Evolutionary conservation across 2,113 vertebrate genomes (phyloP).

Genomic region (Alouatta palliata): DNA sequence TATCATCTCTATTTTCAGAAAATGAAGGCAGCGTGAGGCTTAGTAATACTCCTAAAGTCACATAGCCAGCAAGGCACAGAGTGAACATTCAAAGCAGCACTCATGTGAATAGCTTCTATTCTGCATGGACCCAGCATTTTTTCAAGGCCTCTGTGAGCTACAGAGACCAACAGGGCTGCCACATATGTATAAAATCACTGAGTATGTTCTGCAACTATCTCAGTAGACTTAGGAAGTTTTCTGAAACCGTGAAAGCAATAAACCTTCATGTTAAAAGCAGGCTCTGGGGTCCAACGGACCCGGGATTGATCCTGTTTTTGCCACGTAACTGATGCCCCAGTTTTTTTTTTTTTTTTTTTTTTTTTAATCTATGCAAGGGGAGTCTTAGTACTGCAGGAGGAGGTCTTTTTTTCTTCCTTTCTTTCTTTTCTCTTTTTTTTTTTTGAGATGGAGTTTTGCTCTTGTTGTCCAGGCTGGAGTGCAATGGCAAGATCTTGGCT

Average conservation of each 20-base stretch:
- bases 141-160: background rate
- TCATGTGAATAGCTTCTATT: background rate
- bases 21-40: background rate
- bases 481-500: too few species aligned
- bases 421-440: too few species aligned
- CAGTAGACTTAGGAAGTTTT: background rate
- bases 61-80: background rate
- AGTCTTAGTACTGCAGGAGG: background rate
- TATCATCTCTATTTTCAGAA: background rate
- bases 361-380: background rate
- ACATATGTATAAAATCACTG: slow-evolving; percentile 42
- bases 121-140: background rate
- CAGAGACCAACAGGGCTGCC: slow-evolving; percentile 42
- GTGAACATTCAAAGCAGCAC: background rate
- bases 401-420: too few species aligned
- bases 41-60: background rate
- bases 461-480: too few species aligned
- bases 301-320: background rate
- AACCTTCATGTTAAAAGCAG: background rate
- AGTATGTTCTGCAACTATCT: background rate
- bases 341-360: background rate
- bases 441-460: too few species aligned
- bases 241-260: background rate
- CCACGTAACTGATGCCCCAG: background rate
- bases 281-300: background rate